Conservation (phyloP, 2,113 vertebrate genomes). For the Brachirus orientalis region DNA sequence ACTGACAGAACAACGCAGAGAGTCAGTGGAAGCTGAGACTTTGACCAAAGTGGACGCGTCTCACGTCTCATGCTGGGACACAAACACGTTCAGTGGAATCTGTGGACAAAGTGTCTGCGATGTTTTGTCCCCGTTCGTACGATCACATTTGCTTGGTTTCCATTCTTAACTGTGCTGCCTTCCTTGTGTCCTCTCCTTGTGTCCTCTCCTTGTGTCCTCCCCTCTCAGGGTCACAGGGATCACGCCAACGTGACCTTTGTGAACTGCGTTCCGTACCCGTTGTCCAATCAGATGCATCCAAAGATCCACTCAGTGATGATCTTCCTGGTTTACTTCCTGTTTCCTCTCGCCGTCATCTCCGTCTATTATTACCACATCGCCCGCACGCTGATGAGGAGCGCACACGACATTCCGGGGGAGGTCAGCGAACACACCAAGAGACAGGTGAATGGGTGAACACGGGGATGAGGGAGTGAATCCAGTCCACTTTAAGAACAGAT, state of each 20-base stretch:
- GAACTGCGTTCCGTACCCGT: slow-evolving; percentile 92
- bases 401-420: slow-evolving; percentile 93
- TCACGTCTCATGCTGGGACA: no score
- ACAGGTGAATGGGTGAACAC: slow-evolving; percentile 81
- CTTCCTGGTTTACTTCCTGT: slow-evolving; percentile 93
- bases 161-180: no score
- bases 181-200: no score
- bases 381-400: slow-evolving; percentile 90
- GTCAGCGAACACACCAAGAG: slow-evolving; percentile 91
- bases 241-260: slow-evolving; percentile 85
- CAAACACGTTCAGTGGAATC: no score
- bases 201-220: not conserved
- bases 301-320: slow-evolving; percentile 94
- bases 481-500: no score
- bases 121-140: no score
- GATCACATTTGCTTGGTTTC: no score
- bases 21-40: no score
- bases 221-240: slow-evolving; percentile 79
- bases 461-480: no score
- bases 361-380: slow-evolving; percentile 95
- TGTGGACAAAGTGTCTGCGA: no score
- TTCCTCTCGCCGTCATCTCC: slow-evolving; percentile 91
- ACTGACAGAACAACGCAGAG: no score
- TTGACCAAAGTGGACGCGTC: no score
- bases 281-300: slow-evolving; percentile 89